These are phyloP conservation scores for Hybognathus amarus DNA, from an alignment of 2,797 vertebrate genomes.

Conservation along the genomic window DNA sequence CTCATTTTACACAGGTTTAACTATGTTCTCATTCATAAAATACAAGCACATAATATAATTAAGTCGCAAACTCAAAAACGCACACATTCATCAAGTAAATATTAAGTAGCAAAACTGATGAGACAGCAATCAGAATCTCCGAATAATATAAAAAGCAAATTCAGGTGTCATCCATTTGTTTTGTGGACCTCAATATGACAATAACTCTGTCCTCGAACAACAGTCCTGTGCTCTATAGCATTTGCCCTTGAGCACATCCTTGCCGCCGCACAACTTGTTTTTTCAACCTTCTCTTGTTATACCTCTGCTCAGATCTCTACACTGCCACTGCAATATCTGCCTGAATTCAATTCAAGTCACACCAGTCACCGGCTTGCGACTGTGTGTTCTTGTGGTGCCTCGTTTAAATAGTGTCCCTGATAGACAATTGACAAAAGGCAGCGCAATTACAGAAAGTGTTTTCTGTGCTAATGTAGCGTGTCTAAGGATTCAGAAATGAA, in stretches of 20 bases:
- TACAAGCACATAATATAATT: not conserved
- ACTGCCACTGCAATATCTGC: not conserved
- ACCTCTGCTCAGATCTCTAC: not conserved
- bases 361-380: not conserved
- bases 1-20: not conserved
- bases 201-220: not conserved
- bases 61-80: not conserved
- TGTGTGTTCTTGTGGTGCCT: not conserved
- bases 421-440: constrained; percentile 19
- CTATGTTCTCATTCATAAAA: not conserved
- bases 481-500: constrained; percentile 5
- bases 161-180: not conserved
- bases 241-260: constrained; percentile 14
- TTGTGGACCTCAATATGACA: not conserved
- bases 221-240: not conserved
- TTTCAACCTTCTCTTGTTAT: constrained; percentile 34
- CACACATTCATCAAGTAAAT: not conserved
- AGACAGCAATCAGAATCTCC: not conserved
- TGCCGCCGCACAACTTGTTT: constrained; percentile 1
- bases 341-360: constrained; percentile 7
- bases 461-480: constrained; percentile 20
- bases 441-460: constrained; percentile 25
- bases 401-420: not conserved
- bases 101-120: not conserved
- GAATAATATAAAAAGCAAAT: not conserved